phyloP scores from a whole-genome alignment of 37 sponge, comb jelly and placozoan genomes.

The Halichondria panicea region DNA sequence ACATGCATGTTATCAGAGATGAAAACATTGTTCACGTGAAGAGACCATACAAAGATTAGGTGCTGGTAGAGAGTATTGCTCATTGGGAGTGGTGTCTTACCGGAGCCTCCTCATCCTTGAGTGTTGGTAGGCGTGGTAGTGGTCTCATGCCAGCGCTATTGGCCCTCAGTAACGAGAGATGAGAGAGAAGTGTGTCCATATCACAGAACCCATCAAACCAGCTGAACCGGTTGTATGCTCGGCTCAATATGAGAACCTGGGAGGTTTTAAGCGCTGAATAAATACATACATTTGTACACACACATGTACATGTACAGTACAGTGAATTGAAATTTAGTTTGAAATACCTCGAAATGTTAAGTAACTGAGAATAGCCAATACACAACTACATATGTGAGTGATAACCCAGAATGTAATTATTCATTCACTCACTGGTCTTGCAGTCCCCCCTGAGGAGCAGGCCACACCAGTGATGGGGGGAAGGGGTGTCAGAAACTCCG shows the following conservation, averaged over 20 bases:
- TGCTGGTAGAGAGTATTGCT: no score
- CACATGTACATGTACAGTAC: no score
- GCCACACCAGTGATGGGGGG: not conserved
- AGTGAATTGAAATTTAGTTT: no score
- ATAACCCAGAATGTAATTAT: not conserved
- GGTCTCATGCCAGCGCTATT: no score
- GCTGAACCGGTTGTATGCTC: conserved; percentile 8
- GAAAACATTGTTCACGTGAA: no score
- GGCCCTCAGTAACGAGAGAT: not conserved
- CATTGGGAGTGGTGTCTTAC: conserved; percentile 16
- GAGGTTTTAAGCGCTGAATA: no score
- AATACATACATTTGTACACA: no score
- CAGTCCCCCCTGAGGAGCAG: conserved; percentile 14
- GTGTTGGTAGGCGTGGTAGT: not conserved
- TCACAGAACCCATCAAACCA: conserved; percentile 44
- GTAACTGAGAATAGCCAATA: no score
- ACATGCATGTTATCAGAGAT: no score
- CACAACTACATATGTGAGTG: no score
- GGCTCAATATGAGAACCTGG: conserved; percentile 24
- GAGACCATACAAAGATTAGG: no score
- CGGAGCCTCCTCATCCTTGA: conserved; percentile 39
- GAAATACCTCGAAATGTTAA: no score
- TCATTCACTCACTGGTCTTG: conserved; percentile 12
- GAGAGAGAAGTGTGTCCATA: not conserved
- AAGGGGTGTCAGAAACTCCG: conserved; percentile 10